These are phyloP conservation scores for Chaetops frenatus DNA, from an alignment of 2,113 vertebrate genomes.

Conservation along the genomic window DNA sequence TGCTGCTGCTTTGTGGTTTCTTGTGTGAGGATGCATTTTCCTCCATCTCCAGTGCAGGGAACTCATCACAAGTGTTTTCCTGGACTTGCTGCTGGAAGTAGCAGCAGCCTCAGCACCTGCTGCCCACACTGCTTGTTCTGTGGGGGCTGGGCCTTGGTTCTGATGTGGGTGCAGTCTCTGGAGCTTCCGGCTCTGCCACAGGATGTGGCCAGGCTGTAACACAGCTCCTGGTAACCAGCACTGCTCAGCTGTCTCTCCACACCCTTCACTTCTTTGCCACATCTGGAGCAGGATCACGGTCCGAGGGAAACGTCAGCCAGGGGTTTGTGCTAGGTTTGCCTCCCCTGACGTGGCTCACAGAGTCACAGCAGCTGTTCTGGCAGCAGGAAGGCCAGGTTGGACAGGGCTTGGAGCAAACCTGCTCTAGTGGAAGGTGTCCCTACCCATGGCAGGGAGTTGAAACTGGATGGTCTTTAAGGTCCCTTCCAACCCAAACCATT, in stretches of 20 bases:
- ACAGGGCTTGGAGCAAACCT: background rate
- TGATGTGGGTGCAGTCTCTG: background rate
- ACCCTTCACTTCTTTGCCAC: background rate
- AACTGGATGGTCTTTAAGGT: background rate
- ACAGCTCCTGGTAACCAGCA: background rate
- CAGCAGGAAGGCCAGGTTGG: background rate
- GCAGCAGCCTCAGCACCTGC: background rate
- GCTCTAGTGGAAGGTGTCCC: background rate
- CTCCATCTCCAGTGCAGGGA: background rate
- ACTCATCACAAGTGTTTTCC: background rate
- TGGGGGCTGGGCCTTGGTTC: accelerated
- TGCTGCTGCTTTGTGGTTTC: background rate
- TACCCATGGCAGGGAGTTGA: background rate
- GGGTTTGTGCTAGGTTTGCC: background rate
- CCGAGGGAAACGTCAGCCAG: background rate
- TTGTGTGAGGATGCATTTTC: background rate
- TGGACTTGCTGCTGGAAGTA: background rate
- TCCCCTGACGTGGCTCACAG: accelerated
- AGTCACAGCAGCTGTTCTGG: background rate
- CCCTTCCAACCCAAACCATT: background rate
- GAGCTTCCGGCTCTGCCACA: background rate
- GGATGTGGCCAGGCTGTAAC: conserved; percentile 58
- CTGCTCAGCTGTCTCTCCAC: background rate
- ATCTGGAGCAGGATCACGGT: background rate
- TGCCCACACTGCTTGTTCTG: background rate